Conservation (phyloP, 2,113 vertebrate genomes). For the Callopanchax toddi region DNA sequence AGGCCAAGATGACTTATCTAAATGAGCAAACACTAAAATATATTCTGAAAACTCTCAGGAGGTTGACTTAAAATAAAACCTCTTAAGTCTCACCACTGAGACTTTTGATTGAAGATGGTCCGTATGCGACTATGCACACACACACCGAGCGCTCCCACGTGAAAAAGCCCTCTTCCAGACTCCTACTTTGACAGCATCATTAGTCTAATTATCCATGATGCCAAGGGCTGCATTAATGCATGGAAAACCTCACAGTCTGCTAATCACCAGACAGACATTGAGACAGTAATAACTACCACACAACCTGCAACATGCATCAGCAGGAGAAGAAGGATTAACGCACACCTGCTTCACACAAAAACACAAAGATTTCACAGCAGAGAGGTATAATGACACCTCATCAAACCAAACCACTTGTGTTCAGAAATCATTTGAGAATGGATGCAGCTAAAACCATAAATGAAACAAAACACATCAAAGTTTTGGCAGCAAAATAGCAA, state of each 20-base stretch:
- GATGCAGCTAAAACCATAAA: background rate
- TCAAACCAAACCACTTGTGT: background rate
- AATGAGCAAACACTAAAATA: constrained; percentile 37
- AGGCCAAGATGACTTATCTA: constrained; percentile 24
- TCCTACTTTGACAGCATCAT: constrained; percentile 74
- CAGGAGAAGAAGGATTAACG: constrained; percentile 15
- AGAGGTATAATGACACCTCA: constrained; percentile 5
- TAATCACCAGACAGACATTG: constrained; percentile 66
- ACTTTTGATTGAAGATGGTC: constrained; percentile 47
- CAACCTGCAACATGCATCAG: constrained; percentile 34
- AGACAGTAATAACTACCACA: constrained; percentile 53
- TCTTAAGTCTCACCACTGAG: constrained; percentile 52
- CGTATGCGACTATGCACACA: constrained; percentile 10
- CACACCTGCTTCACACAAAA: constrained; percentile 42
- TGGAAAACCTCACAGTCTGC: constrained; percentile 64
- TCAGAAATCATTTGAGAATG: background rate
- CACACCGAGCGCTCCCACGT: constrained; percentile 36
- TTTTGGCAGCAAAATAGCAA: background rate
- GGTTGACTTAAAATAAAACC: constrained; percentile 51
- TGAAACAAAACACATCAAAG: no score
- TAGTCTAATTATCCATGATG: constrained; percentile 80
- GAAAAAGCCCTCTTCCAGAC: constrained; percentile 59
- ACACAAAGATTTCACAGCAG: constrained; percentile 16
- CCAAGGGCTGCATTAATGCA: constrained; percentile 68
- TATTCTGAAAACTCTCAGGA: constrained; percentile 47